These are phyloP conservation scores for Oceanodroma leucorhoa DNA, from an alignment of 2,797 vertebrate species.

Conservation along the genomic window DNA sequence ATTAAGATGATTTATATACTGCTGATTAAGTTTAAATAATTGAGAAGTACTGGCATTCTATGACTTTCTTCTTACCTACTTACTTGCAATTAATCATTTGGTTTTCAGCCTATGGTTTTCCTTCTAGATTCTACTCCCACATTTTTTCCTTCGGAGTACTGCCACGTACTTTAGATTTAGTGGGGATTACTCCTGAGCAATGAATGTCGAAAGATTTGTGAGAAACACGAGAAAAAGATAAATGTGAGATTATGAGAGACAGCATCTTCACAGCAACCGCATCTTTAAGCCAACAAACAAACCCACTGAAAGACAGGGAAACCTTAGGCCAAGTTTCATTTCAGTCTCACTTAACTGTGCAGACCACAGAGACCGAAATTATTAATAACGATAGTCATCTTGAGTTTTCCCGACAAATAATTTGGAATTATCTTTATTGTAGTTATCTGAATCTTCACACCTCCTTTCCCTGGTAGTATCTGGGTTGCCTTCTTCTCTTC, in stretches of 20 bases:
- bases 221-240: conserved; percentile 39
- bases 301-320: conserved; percentile 22
- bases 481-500: neutral
- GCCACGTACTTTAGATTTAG: neutral
- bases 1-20: neutral
- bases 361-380: neutral
- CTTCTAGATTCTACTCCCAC: neutral
- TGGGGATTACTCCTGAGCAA: neutral
- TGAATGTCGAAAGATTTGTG: neutral
- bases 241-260: conserved; percentile 22
- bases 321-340: conserved; percentile 39
- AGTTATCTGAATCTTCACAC: conserved; percentile 47
- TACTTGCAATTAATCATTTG: neutral
- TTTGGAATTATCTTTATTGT: conserved; percentile 2
- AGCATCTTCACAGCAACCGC: neutral
- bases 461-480: neutral
- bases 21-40: conserved; percentile 32
- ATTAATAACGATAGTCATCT: neutral
- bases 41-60: neutral
- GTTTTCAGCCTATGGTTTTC: neutral
- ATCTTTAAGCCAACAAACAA: conserved; percentile 3
- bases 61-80: neutral
- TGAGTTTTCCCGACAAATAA: neutral
- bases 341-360: neutral
- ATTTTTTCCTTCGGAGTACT: neutral